These are phyloP conservation scores for Novumbra hubbsi DNA, from an alignment of 2,797 vertebrate species.

Conservation along the genomic window DNA sequence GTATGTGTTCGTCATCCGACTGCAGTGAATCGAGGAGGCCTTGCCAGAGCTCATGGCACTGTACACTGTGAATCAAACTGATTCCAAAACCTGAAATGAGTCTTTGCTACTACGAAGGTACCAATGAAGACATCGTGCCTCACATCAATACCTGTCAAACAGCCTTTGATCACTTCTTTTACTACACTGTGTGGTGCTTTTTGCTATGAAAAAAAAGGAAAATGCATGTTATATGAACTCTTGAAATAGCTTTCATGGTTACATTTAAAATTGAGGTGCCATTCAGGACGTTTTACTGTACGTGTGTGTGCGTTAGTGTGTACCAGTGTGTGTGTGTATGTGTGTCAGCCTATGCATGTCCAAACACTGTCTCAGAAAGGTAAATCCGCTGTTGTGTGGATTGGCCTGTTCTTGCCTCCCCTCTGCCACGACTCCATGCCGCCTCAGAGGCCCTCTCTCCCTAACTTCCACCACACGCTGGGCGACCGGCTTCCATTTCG, in stretches of 20 bases:
- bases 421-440: neutral
- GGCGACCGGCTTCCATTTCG: conserved; percentile 31
- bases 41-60: neutral
- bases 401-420: neutral
- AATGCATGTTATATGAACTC: neutral
- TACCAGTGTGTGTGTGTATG: neutral
- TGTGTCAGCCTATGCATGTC: neutral
- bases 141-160: conserved; percentile 5
- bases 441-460: neutral
- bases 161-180: neutral
- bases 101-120: neutral
- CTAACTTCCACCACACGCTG: conserved; percentile 20
- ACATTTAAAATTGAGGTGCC: neutral
- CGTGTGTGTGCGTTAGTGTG: neutral
- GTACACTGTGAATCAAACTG: neutral
- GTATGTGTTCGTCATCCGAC: neutral
- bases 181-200: neutral
- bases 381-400: no score
- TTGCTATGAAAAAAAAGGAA: neutral
- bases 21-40: neutral
- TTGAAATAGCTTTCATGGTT: neutral
- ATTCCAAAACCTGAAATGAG: neutral
- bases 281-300: neutral
- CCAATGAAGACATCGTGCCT: conserved; percentile 3
- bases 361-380: no score